phyloP scores from a whole-genome alignment of 2,797 vertebrate species.

The Anolis apletophallus region DNA sequence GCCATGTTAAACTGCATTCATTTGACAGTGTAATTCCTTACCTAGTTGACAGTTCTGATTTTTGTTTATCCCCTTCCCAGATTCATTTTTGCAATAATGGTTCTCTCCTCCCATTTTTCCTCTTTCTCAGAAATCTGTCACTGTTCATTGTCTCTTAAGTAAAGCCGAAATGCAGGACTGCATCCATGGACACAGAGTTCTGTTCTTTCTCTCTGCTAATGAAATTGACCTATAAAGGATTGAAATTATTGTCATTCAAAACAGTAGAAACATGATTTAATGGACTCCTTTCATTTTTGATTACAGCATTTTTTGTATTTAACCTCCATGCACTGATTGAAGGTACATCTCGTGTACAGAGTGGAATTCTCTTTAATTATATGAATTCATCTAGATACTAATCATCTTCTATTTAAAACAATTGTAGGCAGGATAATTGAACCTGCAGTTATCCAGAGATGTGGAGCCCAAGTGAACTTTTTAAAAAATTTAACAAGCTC shows the following conservation, averaged over 20 bases:
- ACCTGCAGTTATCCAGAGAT: constrained; percentile 1
- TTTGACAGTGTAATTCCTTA: not conserved
- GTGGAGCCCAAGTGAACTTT: constrained; percentile 4
- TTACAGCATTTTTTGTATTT: constrained; percentile 6
- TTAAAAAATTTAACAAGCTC: not conserved
- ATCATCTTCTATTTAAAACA: constrained; percentile 63
- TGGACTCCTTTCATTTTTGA: constrained; percentile 22
- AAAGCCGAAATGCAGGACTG: not conserved
- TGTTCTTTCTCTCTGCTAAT: constrained; percentile 6
- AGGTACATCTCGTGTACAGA: constrained; percentile 23
- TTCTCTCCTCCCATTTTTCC: not conserved
- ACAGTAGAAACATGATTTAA: not conserved
- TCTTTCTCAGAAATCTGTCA: not conserved
- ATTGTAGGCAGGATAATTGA: constrained; percentile 52
- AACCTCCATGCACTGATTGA: constrained; percentile 35
- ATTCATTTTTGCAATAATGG: not conserved
- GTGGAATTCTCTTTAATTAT: constrained; percentile 33
- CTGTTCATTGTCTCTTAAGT: not conserved
- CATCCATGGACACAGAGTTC: not conserved
- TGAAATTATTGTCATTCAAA: constrained; percentile 27
- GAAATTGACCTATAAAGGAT: constrained; percentile 6
- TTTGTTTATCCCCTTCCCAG: not conserved
- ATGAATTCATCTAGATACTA: constrained; percentile 52
- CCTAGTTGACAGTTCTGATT: not conserved
- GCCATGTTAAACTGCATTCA: no score